Percentiles rank a stretch among this genome's conserved stretches.
phyloP scores from a whole-genome alignment of 1,140 invertebrate species.

The Drosophila navojoa region DNA sequence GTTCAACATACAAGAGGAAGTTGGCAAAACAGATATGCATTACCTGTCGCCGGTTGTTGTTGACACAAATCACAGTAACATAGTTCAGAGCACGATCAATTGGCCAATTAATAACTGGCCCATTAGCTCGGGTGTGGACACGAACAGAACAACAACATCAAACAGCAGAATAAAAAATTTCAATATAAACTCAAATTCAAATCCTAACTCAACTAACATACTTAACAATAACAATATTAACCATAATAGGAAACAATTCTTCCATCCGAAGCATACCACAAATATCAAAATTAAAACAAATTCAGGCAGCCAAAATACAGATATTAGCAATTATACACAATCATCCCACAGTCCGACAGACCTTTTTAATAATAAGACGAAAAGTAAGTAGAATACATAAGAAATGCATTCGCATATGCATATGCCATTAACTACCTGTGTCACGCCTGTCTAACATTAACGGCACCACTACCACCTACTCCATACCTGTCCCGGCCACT shows the following conservation, averaged over 20 bases:
- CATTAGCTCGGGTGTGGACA: slow-evolving; percentile 8
- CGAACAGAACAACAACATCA: slow-evolving; percentile 4
- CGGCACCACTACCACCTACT: too few species aligned
- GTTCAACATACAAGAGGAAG: slow-evolving; percentile 34
- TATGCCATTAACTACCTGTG: slow-evolving; percentile 1
- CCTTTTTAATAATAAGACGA: slow-evolving; percentile 83
- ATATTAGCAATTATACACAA: slow-evolving; percentile 60
- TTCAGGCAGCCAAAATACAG: slow-evolving; percentile 48
- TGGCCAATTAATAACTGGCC: slow-evolving; percentile 43
- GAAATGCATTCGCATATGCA: slow-evolving; percentile 21
- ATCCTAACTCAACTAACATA: slow-evolving; percentile 49
- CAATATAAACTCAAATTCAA: background rate
- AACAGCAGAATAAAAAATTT: background rate
- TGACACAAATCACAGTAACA: slow-evolving; percentile 65
- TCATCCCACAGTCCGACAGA: slow-evolving; percentile 83
- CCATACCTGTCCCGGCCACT: too few species aligned
- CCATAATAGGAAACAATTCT: slow-evolving; percentile 31
- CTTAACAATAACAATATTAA: slow-evolving; percentile 48
- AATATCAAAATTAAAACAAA: slow-evolving; percentile 71
- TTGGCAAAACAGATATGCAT: slow-evolving; percentile 31
- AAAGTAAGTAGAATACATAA: slow-evolving; percentile 53
- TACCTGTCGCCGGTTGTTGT: slow-evolving; percentile 49
- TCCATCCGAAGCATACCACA: slow-evolving; percentile 40
- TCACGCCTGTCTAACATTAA: too few species aligned
- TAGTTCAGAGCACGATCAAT: slow-evolving; percentile 68